Evolutionary conservation across 2,113 vertebrate genomes (phyloP).

Genomic region (Actenoides lindsayi): DNA sequence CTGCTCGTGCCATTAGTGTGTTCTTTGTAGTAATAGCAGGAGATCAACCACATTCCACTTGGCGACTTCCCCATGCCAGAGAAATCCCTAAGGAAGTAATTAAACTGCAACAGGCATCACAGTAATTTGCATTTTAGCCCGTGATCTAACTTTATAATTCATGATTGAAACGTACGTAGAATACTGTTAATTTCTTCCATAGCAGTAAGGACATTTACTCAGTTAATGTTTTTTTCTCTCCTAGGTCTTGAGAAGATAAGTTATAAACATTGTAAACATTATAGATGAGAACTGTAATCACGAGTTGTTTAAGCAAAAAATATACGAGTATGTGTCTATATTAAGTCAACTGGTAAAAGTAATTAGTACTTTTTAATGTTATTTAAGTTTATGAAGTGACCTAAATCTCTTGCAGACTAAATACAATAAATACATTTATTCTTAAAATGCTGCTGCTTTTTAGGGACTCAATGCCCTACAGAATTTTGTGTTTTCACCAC

Average conservation of each 20-base stretch:
- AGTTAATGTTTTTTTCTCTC: background rate
- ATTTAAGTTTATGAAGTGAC: slow-evolving; percentile 6
- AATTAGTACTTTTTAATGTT: background rate
- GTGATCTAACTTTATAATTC: background rate
- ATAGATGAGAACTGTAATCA: background rate
- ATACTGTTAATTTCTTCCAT: background rate
- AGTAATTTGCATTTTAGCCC: background rate
- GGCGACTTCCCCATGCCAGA: background rate
- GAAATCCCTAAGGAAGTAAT: slow-evolving; percentile 32
- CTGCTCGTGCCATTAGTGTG: background rate
- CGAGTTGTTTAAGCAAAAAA: background rate
- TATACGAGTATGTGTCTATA: background rate
- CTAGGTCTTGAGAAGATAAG: background rate
- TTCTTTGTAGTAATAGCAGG: background rate
- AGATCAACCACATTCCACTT: background rate
- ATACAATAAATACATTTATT: background rate
- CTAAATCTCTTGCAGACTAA: background rate
- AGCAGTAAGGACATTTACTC: background rate
- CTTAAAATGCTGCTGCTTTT: background rate
- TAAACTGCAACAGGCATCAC: background rate
- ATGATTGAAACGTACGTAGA: background rate
- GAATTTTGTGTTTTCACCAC: background rate
- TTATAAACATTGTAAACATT: background rate
- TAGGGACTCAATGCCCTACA: background rate
- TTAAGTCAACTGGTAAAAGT: background rate